phyloP scores from a whole-genome alignment of 2,888 invertebrate species.

The Criorhina ranunculi region DNA sequence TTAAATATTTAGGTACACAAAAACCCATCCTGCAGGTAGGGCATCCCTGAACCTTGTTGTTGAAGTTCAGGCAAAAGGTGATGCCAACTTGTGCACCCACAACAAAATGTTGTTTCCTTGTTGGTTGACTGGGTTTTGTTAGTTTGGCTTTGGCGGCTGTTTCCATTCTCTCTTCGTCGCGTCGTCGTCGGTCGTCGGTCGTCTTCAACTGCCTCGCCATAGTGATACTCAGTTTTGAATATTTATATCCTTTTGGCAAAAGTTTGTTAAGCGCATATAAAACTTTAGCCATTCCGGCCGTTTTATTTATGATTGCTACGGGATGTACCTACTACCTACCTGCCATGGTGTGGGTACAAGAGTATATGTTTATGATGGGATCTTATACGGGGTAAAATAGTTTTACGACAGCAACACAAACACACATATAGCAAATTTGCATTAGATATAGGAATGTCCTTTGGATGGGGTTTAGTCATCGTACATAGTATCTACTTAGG shows the following conservation, averaged over 20 bases:
- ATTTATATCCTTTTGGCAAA: conserved; percentile 74
- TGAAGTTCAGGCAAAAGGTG: conserved; percentile 49
- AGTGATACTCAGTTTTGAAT: conserved; percentile 75
- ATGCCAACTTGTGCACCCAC: conserved; percentile 39
- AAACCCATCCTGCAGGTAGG: conserved; percentile 55
- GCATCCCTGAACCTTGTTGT: not conserved
- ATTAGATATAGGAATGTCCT: conserved; percentile 54
- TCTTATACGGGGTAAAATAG: conserved; percentile 29
- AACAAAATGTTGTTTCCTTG: conserved; percentile 39
- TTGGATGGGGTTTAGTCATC: not conserved
- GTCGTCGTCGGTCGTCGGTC: too few species aligned
- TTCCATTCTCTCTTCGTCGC: not conserved
- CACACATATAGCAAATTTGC: conserved; percentile 53
- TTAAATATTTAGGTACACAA: conserved; percentile 75
- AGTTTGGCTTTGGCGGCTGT: not conserved
- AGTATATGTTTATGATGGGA: not conserved
- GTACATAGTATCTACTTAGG: not conserved
- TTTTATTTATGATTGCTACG: conserved; percentile 74
- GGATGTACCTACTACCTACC: conserved; percentile 10
- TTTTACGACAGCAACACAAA: conserved; percentile 45
- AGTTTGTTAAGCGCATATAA: conserved; percentile 76
- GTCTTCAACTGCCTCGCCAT: conserved; percentile 47
- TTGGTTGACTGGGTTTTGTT: not conserved
- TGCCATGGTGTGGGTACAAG: not conserved
- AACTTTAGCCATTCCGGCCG: conserved; percentile 76